Conservation (phyloP, 2,888 invertebrate genomes). For the Melanostoma mellinum region DNA sequence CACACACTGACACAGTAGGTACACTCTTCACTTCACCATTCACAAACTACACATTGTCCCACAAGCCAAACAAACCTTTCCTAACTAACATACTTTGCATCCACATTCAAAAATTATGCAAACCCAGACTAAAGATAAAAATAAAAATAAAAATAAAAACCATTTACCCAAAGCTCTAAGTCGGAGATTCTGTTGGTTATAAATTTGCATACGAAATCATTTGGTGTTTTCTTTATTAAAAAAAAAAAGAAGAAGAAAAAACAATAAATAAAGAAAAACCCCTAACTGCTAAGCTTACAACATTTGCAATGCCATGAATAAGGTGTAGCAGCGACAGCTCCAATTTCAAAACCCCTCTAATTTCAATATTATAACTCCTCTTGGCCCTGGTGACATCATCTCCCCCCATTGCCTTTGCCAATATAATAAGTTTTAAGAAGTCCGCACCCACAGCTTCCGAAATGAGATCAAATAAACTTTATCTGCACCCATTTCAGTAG, state of each 20-base stretch:
- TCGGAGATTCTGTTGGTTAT: constrained; percentile 56
- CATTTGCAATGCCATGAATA: constrained; percentile 54
- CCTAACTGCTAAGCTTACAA: constrained; percentile 58
- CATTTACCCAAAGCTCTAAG: constrained; percentile 35
- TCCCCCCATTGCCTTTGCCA: background rate
- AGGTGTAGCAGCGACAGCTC: constrained; percentile 11
- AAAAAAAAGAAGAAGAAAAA: constrained; percentile 35
- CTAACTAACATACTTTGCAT: constrained; percentile 34
- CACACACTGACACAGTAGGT: background rate
- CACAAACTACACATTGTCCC: background rate
- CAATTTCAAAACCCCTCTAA: constrained; percentile 32
- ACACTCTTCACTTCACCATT: background rate
- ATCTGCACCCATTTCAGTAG: constrained; percentile 42
- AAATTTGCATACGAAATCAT: constrained; percentile 71
- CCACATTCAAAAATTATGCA: constrained; percentile 39
- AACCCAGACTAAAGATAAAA: constrained; percentile 31
- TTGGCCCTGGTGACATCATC: constrained; percentile 21
- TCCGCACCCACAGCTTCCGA: constrained; percentile 23
- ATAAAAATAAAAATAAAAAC: constrained; percentile 20
- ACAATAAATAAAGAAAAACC: constrained; percentile 45
- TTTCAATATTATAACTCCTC: constrained; percentile 31
- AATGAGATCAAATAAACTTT: constrained; percentile 56
- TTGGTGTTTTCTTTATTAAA: constrained; percentile 58
- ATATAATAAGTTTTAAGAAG: background rate
- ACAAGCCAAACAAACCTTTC: constrained; percentile 30